Evolutionary conservation across 2,113 vertebrate species (phyloP), one percentile per base, ranked within the genome.

Genomic region (Dryoscopus gambensis): DNA sequence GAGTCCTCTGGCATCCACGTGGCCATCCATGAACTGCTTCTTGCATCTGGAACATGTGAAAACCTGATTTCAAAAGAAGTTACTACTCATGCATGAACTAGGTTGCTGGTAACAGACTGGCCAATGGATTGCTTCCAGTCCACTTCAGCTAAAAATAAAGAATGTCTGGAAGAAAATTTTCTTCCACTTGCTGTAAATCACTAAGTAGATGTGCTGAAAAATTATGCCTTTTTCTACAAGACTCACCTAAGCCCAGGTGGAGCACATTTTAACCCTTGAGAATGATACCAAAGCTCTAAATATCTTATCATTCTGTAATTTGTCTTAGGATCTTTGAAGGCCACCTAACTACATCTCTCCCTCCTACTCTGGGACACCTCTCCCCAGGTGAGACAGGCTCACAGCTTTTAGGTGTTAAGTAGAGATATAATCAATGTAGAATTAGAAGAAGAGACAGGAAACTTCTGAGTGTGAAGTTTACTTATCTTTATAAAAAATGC

Each of bases 401-500:
- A 71, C 25, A 20, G 16, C 25, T 55, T 67, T 63, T 69, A 49
- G 56, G 39, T 63, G 50, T 75, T 71, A 96, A 82, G 52, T 15
- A 75, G 42, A 63, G 71, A 87, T 40, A 92, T 82, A 92, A 90
- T 81, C n/a, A 63, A 52, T 46, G 28, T 13, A 76, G 42, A 94
- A 93, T 71, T 70, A 91, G 75, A 91, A 74, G 64, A 84, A 75
- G 13, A 93, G 15, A 79, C 52, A 89, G 35, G n/a, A 82, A 80
- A 84, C n/a, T 76, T 96, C 55, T 60, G 64, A 93, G 68, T 20
- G 11, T 81, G 53, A 96, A 91, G 47, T 82, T 94, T 90, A 83
- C 87, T 92, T 90, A 69, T 80, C 56, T 84, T 96, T 93, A 92
- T 93, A 87, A 80, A 86, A 92, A 67, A 87, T 87, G 81, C 30